Conservation (phyloP, 2,113 vertebrate genomes). For the Rhombomys opimus region DNA sequence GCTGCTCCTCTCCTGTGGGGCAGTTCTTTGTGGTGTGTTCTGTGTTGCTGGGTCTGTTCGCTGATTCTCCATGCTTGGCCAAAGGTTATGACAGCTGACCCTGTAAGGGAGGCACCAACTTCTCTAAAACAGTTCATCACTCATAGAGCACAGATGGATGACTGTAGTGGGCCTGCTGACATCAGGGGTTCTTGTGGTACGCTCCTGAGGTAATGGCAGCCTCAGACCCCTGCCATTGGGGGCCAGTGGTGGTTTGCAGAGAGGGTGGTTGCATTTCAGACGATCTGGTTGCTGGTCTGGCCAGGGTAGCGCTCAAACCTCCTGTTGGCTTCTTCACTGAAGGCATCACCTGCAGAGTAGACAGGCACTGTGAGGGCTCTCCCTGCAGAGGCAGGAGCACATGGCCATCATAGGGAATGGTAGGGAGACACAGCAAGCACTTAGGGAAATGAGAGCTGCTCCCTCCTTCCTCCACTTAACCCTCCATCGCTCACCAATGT, state of each 20-base stretch:
- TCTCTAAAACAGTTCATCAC: neutral
- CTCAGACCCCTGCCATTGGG: slow-evolving; percentile 46
- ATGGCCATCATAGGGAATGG: neutral
- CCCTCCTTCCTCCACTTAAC: neutral
- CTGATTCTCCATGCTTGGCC: neutral
- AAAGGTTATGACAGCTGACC: neutral
- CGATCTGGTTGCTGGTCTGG: slow-evolving; percentile 96
- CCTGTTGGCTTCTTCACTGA: slow-evolving; percentile 96
- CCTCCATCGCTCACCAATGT: slow-evolving; percentile 87
- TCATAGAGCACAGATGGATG: neutral
- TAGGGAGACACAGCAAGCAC: neutral
- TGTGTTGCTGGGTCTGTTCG: neutral
- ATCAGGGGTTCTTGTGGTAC: slow-evolving; percentile 33
- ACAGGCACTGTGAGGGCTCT: rapidly evolving
- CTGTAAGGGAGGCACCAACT: neutral
- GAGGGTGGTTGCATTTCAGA: slow-evolving; percentile 81
- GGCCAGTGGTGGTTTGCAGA: slow-evolving; percentile 66
- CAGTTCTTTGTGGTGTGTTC: neutral
- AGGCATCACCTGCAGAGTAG: slow-evolving; percentile 90
- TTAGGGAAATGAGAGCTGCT: neutral
- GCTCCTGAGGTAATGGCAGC: slow-evolving; percentile 76
- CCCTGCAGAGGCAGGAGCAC: neutral
- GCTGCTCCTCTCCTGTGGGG: neutral
- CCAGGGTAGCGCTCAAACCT: slow-evolving; percentile 96
- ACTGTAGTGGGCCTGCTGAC: neutral